A percentile compares a stretch with the other conserved stretches of the same genome.
Evolutionary conservation across 2,888 invertebrate genomes (phyloP).

Genomic region (Cephalotes varians): DNA sequence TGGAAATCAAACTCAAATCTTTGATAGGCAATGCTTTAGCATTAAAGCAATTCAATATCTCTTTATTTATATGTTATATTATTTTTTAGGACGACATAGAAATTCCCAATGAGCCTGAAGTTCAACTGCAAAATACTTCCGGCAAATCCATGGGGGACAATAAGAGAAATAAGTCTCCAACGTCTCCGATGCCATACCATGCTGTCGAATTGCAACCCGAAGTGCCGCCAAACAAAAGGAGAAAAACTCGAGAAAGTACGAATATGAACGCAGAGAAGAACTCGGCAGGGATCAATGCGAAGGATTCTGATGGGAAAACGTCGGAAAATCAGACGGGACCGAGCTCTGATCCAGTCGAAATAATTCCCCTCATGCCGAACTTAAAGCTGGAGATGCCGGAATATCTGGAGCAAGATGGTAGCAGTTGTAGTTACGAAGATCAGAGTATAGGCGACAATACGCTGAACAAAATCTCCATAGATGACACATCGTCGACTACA

Average conservation of each 20-base stretch:
- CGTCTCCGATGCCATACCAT: conserved; percentile 82
- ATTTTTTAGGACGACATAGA: conserved; percentile 82
- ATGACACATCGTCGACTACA: conserved; percentile 80
- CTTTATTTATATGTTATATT: conserved; percentile 4
- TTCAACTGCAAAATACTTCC: conserved; percentile 82
- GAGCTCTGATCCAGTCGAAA: conserved; percentile 84
- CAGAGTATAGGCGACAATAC: conserved; percentile 82
- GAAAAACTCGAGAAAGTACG: conserved; percentile 83
- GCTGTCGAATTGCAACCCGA: conserved; percentile 80
- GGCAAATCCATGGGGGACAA: conserved; percentile 80
- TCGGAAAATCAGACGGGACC: conserved; percentile 78
- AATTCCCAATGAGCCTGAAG: conserved; percentile 84
- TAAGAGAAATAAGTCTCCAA: conserved; percentile 82
- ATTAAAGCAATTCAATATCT: background rate
- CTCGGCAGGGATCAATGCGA: conserved; percentile 75
- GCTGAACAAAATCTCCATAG: conserved; percentile 79
- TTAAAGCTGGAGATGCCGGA: conserved; percentile 88
- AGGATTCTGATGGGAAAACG: conserved; percentile 79
- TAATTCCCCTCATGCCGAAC: conserved; percentile 86
- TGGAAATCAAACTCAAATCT: background rate
- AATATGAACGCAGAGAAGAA: conserved; percentile 80
- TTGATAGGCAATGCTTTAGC: background rate
- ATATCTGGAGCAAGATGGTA: conserved; percentile 86
- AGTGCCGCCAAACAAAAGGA: conserved; percentile 83
- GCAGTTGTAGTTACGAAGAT: conserved; percentile 85